Percentiles rank a stretch among this genome's conserved stretches.
phyloP scores from a whole-genome alignment of 1,140 invertebrate genomes.

The Pseudomyrmex dendroicus region DNA sequence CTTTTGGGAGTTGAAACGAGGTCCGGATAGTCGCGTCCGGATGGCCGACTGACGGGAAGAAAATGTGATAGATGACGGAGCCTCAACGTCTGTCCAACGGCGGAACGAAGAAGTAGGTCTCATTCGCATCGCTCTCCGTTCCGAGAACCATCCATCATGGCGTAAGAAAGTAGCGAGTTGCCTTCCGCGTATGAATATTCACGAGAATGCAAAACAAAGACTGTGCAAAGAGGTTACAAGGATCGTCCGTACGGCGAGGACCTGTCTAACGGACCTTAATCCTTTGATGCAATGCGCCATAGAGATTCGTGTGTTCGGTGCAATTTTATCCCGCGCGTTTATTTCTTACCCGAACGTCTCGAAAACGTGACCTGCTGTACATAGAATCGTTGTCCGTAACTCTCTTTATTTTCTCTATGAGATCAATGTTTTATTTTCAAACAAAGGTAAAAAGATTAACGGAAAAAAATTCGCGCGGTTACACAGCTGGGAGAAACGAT shows the following conservation, averaged over 20 bases:
- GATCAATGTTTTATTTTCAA: neutral
- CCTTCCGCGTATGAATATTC: constrained; percentile 70
- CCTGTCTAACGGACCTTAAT: constrained; percentile 32
- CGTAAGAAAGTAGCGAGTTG: constrained; percentile 69
- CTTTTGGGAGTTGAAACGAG: constrained; percentile 10
- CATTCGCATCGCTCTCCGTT: constrained; percentile 60
- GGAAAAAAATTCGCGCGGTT: neutral
- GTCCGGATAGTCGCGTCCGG: constrained; percentile 8
- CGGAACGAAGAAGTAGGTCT: constrained; percentile 67
- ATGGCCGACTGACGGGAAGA: constrained; percentile 42
- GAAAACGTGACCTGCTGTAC: neutral
- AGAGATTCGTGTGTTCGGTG: neutral
- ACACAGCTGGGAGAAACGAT: neutral
- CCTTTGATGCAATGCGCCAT: constrained; percentile 20
- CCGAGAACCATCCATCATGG: constrained; percentile 72
- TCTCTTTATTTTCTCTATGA: neutral
- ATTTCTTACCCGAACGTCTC: neutral
- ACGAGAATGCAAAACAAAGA: constrained; percentile 59
- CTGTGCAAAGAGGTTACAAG: constrained; percentile 1
- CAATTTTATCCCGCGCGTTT: neutral
- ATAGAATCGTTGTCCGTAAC: too few relatives aligned
- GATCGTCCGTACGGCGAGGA: neutral
- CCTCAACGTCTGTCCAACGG: constrained; percentile 55
- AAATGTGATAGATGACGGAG: constrained; percentile 71
- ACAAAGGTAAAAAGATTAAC: neutral